Evolutionary conservation across 2,113 vertebrate species (phyloP).

Genomic region (Malaclemys terrapin): DNA sequence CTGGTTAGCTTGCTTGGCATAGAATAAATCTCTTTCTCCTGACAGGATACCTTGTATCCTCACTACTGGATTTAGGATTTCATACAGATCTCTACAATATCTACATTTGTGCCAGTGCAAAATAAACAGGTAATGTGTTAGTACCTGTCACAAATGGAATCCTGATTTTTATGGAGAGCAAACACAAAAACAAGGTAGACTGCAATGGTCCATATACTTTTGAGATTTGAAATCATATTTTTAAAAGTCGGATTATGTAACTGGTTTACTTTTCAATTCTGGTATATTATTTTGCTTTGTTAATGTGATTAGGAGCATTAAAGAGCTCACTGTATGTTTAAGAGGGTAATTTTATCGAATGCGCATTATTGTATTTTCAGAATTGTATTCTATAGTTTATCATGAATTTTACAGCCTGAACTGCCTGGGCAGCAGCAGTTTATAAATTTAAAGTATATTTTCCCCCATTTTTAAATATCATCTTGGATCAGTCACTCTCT

Average conservation of each 20-base stretch:
- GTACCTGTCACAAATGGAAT: not conserved
- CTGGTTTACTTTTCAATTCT: not conserved
- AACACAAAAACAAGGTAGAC: not conserved
- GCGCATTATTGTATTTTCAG: not conserved
- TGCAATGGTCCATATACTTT: not conserved
- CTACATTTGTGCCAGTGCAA: not conserved
- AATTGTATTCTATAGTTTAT: not conserved
- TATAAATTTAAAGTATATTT: not conserved
- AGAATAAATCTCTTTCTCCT: not conserved
- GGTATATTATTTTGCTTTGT: not conserved
- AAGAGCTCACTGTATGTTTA: not conserved
- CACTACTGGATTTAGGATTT: not conserved
- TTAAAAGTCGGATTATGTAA: not conserved
- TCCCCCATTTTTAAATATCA: not conserved
- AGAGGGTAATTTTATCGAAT: not conserved
- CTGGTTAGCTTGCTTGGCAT: not conserved
- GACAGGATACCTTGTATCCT: not conserved
- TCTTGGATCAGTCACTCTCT: not conserved
- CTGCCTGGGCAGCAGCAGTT: not conserved
- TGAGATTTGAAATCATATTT: not conserved
- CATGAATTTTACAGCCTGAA: not conserved
- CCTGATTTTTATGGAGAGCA: not conserved
- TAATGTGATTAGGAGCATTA: not conserved
- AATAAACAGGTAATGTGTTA: not conserved
- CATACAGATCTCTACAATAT: not conserved